A percentile compares a stretch with the other conserved stretches of the same genome.
These are phyloP conservation scores for Sacculina carcini DNA, from an alignment of 2,888 invertebrate species.

Conservation along the genomic window DNA sequence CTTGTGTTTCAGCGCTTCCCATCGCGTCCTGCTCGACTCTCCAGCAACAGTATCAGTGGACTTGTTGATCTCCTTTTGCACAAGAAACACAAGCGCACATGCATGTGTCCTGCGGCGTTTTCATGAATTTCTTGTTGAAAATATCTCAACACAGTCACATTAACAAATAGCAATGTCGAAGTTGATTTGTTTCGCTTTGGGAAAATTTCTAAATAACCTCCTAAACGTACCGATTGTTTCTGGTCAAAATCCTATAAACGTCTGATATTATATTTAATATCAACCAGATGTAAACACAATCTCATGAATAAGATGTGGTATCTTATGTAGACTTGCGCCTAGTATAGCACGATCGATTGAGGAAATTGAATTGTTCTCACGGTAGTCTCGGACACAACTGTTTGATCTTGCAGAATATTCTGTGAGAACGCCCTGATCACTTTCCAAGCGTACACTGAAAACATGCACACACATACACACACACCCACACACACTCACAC, in stretches of 20 bases:
- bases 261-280: no score
- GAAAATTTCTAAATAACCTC: no score
- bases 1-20: slow-evolving; percentile 60
- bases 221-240: no score
- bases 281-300: no score
- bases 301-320: no score
- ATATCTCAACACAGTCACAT: not conserved
- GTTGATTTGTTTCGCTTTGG: no score
- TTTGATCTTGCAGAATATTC: slow-evolving; percentile 9
- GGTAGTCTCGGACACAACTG: slow-evolving; percentile 5
- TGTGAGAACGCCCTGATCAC: slow-evolving; percentile 47
- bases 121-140: not conserved
- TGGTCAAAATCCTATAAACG: no score
- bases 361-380: no score
- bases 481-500: not conserved
- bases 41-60: slow-evolving; percentile 43
- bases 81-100: not conserved
- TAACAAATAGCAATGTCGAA: no score
- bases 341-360: no score
- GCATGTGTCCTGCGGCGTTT: no score
- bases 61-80: slow-evolving; percentile 19
- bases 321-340: no score
- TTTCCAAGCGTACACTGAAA: slow-evolving; percentile 53
- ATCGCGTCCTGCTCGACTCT: slow-evolving; percentile 41
- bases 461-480: not conserved